Percentiles rank a stretch among this genome's conserved stretches.
These are phyloP conservation scores for Eretmodus cyanostictus DNA, from an alignment of 2,113 vertebrate genomes.

Conservation along the genomic window DNA sequence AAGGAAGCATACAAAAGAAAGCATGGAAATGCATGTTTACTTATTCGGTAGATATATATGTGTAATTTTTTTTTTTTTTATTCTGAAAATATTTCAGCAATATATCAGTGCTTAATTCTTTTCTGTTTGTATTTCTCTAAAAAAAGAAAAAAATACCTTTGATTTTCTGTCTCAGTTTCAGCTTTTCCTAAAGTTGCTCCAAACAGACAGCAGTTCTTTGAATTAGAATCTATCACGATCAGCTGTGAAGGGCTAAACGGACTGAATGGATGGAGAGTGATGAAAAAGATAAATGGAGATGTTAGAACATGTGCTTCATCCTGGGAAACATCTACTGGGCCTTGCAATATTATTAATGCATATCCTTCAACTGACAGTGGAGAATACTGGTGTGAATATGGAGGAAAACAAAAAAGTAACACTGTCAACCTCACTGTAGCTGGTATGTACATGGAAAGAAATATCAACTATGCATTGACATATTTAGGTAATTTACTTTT, in stretches of 20 bases:
- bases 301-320: not conserved
- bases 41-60: not conserved
- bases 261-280: not conserved
- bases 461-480: not conserved
- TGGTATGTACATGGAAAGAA: not conserved
- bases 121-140: not conserved
- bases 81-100: not conserved
- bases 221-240: not conserved
- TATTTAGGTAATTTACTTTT: not conserved
- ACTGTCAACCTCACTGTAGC: not conserved
- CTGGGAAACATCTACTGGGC: not conserved
- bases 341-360: not conserved
- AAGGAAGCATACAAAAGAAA: not conserved
- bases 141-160: not conserved
- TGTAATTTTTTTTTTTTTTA: not conserved
- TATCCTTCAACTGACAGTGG: not conserved
- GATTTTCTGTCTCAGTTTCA: not conserved
- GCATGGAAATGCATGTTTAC: not conserved
- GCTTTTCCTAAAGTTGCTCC: fast-evolving
- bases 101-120: not conserved
- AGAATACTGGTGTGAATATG: not conserved
- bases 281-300: not conserved
- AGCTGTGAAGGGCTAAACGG: not conserved
- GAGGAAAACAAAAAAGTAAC: not conserved
- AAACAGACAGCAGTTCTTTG: not conserved